Percentiles rank a stretch among this genome's conserved stretches.
Conservation (phyloP, 1,140 invertebrate genomes). For the Parasteatoda tepidariorum region DNA sequence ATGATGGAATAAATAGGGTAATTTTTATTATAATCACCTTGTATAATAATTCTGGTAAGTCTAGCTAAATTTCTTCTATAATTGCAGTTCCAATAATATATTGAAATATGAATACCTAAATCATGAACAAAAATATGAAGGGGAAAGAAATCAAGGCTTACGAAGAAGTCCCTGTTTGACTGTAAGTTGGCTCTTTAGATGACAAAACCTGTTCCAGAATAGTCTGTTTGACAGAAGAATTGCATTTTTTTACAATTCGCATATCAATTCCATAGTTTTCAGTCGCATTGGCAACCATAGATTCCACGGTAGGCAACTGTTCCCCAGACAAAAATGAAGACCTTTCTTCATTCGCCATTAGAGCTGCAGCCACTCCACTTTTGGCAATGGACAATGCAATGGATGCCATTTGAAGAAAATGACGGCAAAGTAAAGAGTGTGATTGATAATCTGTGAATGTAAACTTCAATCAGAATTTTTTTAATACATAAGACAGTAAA, state of each 20-base stretch:
- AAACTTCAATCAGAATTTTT: no score
- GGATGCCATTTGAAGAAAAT: constrained; percentile 4
- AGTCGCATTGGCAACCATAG: constrained; percentile 39
- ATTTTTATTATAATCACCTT: no score
- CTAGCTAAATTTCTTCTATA: no score
- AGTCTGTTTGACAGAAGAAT: constrained; percentile 1
- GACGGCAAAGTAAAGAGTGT: neutral
- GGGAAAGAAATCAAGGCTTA: no score
- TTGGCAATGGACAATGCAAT: neutral
- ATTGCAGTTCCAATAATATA: no score
- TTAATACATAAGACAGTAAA: no score
- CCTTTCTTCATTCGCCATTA: neutral
- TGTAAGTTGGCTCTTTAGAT: constrained; percentile 14
- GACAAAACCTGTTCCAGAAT: constrained; percentile 20
- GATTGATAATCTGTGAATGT: neutral
- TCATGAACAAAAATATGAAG: no score
- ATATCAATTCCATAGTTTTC: constrained; percentile 51
- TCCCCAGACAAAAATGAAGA: neutral
- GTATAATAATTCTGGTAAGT: no score
- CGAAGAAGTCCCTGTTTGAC: no score
- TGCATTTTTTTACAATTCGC: constrained; percentile 8
- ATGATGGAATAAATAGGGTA: no score
- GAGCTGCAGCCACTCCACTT: neutral
- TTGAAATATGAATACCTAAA: no score
- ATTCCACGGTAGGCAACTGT: constrained; percentile 2